Evolutionary conservation across 2,113 vertebrate genomes (phyloP).

Genomic region (Pyrgilauda ruficollis): DNA sequence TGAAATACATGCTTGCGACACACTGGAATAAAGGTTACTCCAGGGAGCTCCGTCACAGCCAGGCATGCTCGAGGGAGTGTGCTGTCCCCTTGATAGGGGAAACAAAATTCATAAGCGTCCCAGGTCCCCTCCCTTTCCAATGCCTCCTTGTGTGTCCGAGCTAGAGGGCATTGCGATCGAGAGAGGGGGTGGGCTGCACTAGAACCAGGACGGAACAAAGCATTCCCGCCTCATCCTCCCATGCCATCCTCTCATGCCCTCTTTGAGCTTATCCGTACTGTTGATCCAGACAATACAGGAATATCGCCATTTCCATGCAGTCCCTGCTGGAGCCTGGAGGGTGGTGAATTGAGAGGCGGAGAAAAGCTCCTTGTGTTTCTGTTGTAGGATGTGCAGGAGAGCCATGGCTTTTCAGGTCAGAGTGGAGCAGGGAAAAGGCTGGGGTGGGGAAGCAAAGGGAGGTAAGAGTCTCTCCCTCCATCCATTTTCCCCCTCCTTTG

Average conservation of each 20-base stretch:
- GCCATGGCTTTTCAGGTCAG: neutral
- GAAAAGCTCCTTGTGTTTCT: neutral
- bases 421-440: neutral
- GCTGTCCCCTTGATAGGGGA: conserved; percentile 44
- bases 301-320: conserved; percentile 34
- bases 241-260: conserved; percentile 36
- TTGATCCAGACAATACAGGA: conserved; percentile 39
- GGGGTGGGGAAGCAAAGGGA: neutral
- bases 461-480: neutral
- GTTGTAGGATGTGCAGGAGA: neutral
- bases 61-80: conserved; percentile 61
- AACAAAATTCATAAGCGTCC: conserved; percentile 33
- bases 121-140: neutral
- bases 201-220: conserved; percentile 46
- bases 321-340: neutral
- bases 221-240: neutral
- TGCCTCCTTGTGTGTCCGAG: conserved; percentile 42
- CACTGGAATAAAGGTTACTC: conserved; percentile 68
- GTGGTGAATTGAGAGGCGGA: neutral
- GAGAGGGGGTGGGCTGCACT: conserved; percentile 22
- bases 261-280: neutral
- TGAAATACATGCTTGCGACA: conserved; percentile 78
- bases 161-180: conserved; percentile 66
- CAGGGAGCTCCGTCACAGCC: conserved; percentile 51
- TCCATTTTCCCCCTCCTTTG: neutral